Base-by-base conservation (phyloP, 2,888 invertebrate species). In the Carabus problematicus region DNA sequence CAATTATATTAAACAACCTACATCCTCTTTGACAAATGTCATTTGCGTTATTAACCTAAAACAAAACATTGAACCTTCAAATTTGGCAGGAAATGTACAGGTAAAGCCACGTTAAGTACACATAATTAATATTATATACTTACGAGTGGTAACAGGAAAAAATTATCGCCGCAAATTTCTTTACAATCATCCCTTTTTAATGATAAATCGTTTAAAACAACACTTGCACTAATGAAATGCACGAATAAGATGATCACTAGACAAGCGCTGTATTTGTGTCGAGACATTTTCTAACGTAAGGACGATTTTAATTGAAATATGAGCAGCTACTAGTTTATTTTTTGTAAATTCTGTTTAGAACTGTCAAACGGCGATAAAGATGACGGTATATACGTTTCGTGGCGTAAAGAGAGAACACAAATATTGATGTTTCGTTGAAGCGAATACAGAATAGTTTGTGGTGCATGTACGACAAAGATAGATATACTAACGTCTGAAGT, bases 1-100 rank as follows among this genome's bases (percentile, higher is more conserved):
- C 76, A 39, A 79, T 77, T 55, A 78, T 75, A 70, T 77, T 78
- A 68, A 77, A 79, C 68, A 79, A 77, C 61, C 76, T 71, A 70
- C 80, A 80, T 1, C 80, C 80, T 71, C 77, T 73, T 61, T 79
- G 78, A 68, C 80, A 80, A 67, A 78, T 76, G 12, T 72, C 71
- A 72, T 76, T 75, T 47, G 76, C 76, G 61, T 77, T 76, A 62
- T 76, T 74, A 55, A 73, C 74, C 76, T 77, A 67, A 56, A 75
- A 75, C 62, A 49, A 19, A 59, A 52, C 62, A 59, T 67, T 43
- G 67, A 52, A 64, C 55, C 41, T 52, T 18, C 8, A 18, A 60
- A 8, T 43, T 16, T 29, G 42, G 1, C 45, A 41, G n/a, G n/a
- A n/a, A n/a, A n/a, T n/a, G n/a, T n/a, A n/a, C n/a, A n/a, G n/a